Percentiles rank a stretch among this genome's conserved stretches.
Evolutionary conservation across 2,888 invertebrate genomes (phyloP).

Genomic region (Cordilura impudica): DNA sequence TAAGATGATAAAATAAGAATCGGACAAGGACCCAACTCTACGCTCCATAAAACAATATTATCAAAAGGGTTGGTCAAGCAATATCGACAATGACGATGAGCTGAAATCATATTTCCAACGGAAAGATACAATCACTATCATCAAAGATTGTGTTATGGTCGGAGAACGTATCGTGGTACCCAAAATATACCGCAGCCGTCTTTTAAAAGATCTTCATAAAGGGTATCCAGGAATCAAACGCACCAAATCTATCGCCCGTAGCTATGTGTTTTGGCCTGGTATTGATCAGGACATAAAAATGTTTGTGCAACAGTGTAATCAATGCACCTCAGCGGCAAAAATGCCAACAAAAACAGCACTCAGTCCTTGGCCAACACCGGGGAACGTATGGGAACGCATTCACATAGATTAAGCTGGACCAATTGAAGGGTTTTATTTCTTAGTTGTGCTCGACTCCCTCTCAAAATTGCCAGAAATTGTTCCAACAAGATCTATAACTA

Average conservation of each 20-base stretch:
- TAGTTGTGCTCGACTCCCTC: conserved; percentile 74
- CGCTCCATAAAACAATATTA: no score
- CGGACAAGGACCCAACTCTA: no score
- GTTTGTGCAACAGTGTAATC: conserved; percentile 62
- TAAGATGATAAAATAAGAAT: no score
- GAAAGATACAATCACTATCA: no score
- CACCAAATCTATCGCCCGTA: conserved; percentile 67
- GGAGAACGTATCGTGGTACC: no score
- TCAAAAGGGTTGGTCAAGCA: no score
- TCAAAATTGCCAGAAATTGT: conserved; percentile 77
- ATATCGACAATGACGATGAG: no score
- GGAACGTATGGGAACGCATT: conserved; percentile 71
- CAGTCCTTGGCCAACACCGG: conserved; percentile 65
- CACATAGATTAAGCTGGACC: conserved; percentile 77
- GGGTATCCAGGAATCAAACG: no score
- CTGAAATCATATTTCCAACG: no score
- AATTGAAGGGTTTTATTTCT: conserved; percentile 62
- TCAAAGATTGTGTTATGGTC: no score
- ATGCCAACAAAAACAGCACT: conserved; percentile 65
- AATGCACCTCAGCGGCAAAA: conserved; percentile 66
- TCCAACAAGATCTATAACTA: conserved; percentile 61
- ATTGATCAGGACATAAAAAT: conserved; percentile 69
- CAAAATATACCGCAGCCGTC: no score
- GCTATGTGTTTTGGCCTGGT: conserved; percentile 62
- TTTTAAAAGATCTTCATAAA: no score